Conservation (phyloP, 2,113 vertebrate species). For the Malurus melanocephalus region DNA sequence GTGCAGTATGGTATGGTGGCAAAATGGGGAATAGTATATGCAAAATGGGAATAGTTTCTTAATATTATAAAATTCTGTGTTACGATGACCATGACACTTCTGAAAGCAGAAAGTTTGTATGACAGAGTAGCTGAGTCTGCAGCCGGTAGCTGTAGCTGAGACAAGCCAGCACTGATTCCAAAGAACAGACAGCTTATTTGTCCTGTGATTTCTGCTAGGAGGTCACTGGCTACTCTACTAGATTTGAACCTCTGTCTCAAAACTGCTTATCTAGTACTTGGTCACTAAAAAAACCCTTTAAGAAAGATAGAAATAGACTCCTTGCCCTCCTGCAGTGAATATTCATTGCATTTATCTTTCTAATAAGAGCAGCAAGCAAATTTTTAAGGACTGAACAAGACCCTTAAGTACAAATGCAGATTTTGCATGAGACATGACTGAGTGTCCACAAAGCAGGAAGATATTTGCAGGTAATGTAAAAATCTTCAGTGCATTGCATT, state of each 20-base stretch:
- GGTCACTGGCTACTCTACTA: not conserved
- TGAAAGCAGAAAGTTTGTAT: not conserved
- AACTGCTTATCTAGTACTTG: not conserved
- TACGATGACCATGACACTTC: not conserved
- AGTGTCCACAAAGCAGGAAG: not conserved
- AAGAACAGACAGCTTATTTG: not conserved
- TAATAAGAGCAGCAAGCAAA: not conserved
- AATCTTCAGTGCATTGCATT: not conserved
- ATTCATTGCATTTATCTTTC: not conserved
- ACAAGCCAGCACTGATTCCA: not conserved
- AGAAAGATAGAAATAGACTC: not conserved
- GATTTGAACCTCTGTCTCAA: not conserved
- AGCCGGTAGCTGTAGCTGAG: not conserved
- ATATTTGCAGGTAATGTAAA: not conserved
- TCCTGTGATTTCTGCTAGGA: not conserved
- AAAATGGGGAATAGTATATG: not conserved
- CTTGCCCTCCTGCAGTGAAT: not conserved
- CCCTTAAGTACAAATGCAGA: not conserved
- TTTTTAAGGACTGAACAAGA: not conserved
- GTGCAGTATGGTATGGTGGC: not conserved
- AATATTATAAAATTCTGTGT: not conserved
- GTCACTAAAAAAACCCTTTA: not conserved
- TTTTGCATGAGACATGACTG: not conserved
- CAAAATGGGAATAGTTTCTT: not conserved
- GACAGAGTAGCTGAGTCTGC: not conserved